These are phyloP conservation scores for Dicroscelio sp. DNA, from an alignment of 2,888 invertebrate genomes.

Conservation along the genomic window DNA sequence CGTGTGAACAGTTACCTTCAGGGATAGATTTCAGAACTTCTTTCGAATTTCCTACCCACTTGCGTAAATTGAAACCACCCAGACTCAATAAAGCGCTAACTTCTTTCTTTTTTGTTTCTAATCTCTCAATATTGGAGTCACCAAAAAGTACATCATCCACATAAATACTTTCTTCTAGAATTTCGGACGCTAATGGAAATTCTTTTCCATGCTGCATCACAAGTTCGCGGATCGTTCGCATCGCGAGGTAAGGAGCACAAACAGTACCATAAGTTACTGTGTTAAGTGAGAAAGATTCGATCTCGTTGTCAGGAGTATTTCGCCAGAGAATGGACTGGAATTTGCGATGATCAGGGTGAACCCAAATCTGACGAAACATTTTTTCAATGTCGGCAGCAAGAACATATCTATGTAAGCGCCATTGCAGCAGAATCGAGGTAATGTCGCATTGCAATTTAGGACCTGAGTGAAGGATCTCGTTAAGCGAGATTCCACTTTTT, in stretches of 20 bases:
- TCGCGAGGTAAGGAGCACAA: neutral
- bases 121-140: neutral
- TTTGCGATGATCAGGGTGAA: neutral
- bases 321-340: conserved; percentile 5
- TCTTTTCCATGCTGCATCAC: too few relatives aligned
- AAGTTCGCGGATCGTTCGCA: neutral
- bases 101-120: neutral
- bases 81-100: neutral
- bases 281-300: too few relatives aligned
- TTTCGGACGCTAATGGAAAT: neutral
- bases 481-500: neutral
- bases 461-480: neutral
- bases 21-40: too few relatives aligned
- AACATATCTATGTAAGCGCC: neutral
- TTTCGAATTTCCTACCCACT: neutral
- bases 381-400: too few relatives aligned
- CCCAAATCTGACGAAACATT: too few relatives aligned
- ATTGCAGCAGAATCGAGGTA: neutral
- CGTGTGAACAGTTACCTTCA: too few relatives aligned
- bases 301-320: too few relatives aligned
- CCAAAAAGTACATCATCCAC: neutral
- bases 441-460: conserved; percentile 13
- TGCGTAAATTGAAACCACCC: neutral
- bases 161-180: neutral
- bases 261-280: neutral